A percentile compares a stretch with the other conserved stretches of the same genome.
These are phyloP conservation scores for Taphrorychus bicolor DNA, from an alignment of 2,888 invertebrate genomes.

Conservation along the genomic window DNA sequence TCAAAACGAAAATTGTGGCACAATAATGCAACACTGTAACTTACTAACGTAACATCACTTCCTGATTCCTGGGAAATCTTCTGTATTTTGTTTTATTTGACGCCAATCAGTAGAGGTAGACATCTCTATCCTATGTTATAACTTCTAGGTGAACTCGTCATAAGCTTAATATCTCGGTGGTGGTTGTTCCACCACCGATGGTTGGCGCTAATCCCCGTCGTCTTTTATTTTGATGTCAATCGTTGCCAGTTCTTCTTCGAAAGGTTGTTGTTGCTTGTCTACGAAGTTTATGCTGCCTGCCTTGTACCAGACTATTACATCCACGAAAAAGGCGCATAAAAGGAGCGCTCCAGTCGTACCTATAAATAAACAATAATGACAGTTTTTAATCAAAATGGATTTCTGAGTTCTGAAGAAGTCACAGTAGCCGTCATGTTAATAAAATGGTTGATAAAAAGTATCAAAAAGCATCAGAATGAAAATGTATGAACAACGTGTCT, in stretches of 20 bases:
- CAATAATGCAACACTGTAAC: not conserved
- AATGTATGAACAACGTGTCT: too few relatives aligned
- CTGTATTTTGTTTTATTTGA: not conserved
- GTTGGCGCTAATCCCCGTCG: slow-evolving; percentile 50
- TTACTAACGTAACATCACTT: not conserved
- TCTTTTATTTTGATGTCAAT: slow-evolving; percentile 57
- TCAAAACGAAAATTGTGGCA: not conserved
- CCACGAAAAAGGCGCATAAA: slow-evolving; percentile 87
- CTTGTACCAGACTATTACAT: slow-evolving; percentile 88
- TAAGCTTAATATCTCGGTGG: slow-evolving; percentile 43
- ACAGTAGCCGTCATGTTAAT: too few relatives aligned
- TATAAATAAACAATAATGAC: slow-evolving; percentile 53
- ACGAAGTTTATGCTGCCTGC: slow-evolving; percentile 80
- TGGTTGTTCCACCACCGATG: slow-evolving; percentile 43
- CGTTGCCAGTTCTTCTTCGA: slow-evolving; percentile 60
- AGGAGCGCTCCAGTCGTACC: slow-evolving; percentile 87
- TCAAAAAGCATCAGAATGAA: too few relatives aligned
- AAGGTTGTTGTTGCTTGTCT: slow-evolving; percentile 63
- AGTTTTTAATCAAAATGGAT: slow-evolving; percentile 1
- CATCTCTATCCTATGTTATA: not conserved
- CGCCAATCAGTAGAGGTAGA: not conserved
- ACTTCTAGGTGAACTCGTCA: not conserved
- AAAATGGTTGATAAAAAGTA: too few relatives aligned
- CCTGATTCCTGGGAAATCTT: not conserved
- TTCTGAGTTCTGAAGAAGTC: too few relatives aligned